Conservation (phyloP, 2,888 invertebrate species). For the Linyphia triangularis region DNA sequence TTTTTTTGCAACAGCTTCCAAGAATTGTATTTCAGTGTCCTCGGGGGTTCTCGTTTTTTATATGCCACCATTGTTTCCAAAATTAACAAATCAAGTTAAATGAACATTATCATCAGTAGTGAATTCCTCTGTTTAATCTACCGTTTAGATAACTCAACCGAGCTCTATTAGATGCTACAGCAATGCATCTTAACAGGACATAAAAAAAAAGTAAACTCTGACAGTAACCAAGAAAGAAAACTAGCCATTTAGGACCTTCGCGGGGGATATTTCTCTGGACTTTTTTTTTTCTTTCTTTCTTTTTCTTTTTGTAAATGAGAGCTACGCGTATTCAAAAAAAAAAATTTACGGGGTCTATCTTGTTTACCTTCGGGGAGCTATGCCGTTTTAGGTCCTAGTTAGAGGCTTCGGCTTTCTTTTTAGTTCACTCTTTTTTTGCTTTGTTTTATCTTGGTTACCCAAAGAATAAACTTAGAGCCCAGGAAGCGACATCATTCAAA, state of each 20-base stretch:
- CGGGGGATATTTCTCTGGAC: neutral
- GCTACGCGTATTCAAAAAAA: neutral
- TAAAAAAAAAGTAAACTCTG: neutral
- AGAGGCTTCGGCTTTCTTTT: slow-evolving; percentile 20
- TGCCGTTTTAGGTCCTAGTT: slow-evolving; percentile 32
- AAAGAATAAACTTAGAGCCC: slow-evolving; percentile 30
- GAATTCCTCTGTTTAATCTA: neutral
- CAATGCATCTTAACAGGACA: neutral
- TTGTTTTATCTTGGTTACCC: slow-evolving; percentile 24
- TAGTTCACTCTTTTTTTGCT: neutral
- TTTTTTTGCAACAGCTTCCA: neutral
- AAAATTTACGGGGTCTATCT: slow-evolving; percentile 9
- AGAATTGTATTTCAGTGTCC: neutral
- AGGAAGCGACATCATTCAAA: slow-evolving; percentile 51
- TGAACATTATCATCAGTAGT: neutral
- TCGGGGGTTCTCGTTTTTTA: neutral
- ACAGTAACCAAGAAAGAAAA: neutral
- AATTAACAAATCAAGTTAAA: slow-evolving; percentile 27
- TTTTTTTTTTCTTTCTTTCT: neutral
- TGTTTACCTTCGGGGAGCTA: slow-evolving; percentile 9
- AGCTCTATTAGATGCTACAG: neutral
- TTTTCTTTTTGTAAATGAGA: neutral
- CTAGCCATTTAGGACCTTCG: neutral
- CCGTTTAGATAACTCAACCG: slow-evolving; percentile 1
- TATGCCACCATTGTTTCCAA: neutral